A percentile compares a stretch with the other conserved stretches of the same genome.
Evolutionary conservation across 1,140 invertebrate species (phyloP).

Genomic region (Paralvinella palmiformis): DNA sequence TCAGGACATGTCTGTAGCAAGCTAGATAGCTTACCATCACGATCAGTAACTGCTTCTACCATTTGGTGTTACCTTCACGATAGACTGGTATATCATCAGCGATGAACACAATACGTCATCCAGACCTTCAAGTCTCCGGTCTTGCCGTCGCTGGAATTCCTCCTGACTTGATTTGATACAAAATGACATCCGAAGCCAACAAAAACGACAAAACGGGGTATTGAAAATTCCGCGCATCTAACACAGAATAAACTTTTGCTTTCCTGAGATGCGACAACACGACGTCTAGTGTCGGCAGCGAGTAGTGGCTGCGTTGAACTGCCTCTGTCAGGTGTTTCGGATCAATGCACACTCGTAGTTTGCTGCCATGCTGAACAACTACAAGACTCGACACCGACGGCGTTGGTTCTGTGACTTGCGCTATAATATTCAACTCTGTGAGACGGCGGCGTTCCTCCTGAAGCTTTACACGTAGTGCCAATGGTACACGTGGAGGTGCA

Average conservation of each 20-base stretch:
- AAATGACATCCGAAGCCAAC: conserved; percentile 24
- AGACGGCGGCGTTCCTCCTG: no score
- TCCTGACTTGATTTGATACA: conserved; percentile 26
- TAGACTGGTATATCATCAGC: conserved; percentile 33
- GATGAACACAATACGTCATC: conserved; percentile 39
- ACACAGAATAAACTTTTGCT: neutral
- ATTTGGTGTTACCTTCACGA: neutral
- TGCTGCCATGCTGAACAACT: no score
- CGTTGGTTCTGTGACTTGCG: no score
- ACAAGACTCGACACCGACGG: no score
- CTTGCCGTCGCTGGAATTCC: conserved; percentile 30
- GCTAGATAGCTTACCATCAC: conserved; percentile 13
- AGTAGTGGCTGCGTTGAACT: neutral
- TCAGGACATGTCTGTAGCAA: no score
- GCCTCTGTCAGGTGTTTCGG: conserved; percentile 5
- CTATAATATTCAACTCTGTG: no score
- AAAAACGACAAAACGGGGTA: conserved; percentile 21
- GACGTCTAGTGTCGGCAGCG: neutral
- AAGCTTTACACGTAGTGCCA: no score
- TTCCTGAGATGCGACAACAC: neutral
- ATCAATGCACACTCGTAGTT: conserved; percentile 5
- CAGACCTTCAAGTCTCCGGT: conserved; percentile 35
- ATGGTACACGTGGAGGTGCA: no score
- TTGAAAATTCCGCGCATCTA: conserved; percentile 16
- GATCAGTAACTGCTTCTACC: neutral